These are phyloP conservation scores for Chymomyza fuscimana DNA, from an alignment of 2,888 invertebrate genomes.

Conservation along the genomic window DNA sequence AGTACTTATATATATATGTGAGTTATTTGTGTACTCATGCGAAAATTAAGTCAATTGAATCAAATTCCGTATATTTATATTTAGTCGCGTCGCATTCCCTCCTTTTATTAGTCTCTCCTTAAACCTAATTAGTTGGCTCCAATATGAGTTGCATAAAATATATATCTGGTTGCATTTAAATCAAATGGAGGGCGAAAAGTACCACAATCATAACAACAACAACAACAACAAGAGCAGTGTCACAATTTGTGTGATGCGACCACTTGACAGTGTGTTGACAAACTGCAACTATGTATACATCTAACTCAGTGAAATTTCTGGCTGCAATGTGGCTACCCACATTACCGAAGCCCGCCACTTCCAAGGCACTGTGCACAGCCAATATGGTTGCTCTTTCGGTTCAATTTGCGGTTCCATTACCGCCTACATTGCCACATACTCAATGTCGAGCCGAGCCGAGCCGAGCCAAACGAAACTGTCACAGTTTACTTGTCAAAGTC, in stretches of 20 bases:
- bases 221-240: background rate
- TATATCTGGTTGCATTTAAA: conserved; percentile 32
- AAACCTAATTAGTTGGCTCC: conserved; percentile 49
- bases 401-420: conserved; percentile 69
- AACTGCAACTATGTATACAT: conserved; percentile 35
- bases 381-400: conserved; percentile 18
- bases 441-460: background rate
- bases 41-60: conserved; percentile 16
- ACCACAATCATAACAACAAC: background rate
- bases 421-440: conserved; percentile 58
- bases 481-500: conserved; percentile 36
- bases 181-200: conserved; percentile 8
- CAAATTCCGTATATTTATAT: conserved; percentile 5
- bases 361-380: conserved; percentile 10
- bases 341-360: conserved; percentile 5
- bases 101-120: conserved; percentile 7
- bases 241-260: background rate
- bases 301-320: background rate
- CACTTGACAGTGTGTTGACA: background rate
- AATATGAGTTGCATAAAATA: conserved; percentile 39
- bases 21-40: conserved; percentile 25
- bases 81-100: background rate
- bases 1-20: conserved; percentile 4
- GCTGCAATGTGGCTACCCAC: conserved; percentile 1
- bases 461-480: background rate